Percentiles rank a stretch among this genome's conserved stretches.
Evolutionary conservation across 2,113 vertebrate species (phyloP).

Genomic region (Heptranchias perlo): DNA sequence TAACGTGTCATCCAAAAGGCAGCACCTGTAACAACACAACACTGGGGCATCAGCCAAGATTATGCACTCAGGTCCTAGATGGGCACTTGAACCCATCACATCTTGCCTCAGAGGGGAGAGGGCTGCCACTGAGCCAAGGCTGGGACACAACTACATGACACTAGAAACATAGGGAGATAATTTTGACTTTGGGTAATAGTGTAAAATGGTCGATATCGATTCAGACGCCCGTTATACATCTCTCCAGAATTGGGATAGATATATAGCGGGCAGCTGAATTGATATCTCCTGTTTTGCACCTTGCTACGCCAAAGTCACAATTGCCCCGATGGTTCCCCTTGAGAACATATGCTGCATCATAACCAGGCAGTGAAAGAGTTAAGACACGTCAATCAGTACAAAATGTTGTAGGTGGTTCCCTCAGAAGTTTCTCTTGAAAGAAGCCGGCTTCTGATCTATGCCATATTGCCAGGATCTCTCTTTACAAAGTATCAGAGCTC

Average conservation of each 20-base stretch:
- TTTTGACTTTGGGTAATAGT: too few relatives aligned
- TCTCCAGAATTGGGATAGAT: too few relatives aligned
- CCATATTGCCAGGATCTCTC: not conserved
- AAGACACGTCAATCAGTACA: not conserved
- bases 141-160: too few relatives aligned
- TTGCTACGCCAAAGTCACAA: not conserved
- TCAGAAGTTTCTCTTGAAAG: not conserved
- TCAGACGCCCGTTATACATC: too few relatives aligned
- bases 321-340: not conserved
- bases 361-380: not conserved
- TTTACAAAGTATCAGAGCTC: not conserved
- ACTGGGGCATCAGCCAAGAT: not conserved
- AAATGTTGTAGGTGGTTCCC: not conserved
- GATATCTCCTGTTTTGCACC: too few relatives aligned
- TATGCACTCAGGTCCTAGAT: not conserved
- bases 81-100: too few relatives aligned
- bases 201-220: too few relatives aligned
- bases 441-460: not conserved
- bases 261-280: too few relatives aligned
- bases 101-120: too few relatives aligned
- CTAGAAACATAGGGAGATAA: too few relatives aligned
- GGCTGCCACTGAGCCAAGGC: too few relatives aligned
- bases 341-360: not conserved
- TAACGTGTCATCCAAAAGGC: not conserved
- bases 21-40: not conserved